Percentiles rank a stretch among this genome's conserved stretches.
Conservation (phyloP, 2,797 vertebrate genomes). For the Apogon hyalosoma region DNA sequence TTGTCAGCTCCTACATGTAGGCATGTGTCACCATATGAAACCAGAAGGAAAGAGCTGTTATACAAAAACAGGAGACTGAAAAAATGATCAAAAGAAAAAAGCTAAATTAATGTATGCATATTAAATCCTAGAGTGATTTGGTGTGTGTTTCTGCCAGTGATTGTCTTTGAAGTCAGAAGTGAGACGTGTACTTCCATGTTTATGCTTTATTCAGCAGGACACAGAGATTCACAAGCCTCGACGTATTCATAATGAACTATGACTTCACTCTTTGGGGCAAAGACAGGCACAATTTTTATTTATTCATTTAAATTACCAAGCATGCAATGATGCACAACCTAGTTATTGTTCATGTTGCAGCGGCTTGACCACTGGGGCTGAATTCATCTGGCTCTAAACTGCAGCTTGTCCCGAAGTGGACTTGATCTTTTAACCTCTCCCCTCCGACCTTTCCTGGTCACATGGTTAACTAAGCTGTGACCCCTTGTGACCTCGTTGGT, state of each 20-base stretch:
- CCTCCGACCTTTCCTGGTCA: conserved; percentile 68
- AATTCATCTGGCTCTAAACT: conserved; percentile 35
- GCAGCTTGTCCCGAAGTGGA: conserved; percentile 79
- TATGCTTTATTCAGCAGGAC: conserved; percentile 66
- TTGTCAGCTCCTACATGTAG: too few species aligned
- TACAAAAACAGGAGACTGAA: conserved; percentile 36
- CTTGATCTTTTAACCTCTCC: conserved; percentile 76
- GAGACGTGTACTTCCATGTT: conserved; percentile 46
- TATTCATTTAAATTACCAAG: conserved; percentile 15
- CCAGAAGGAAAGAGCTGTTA: conserved; percentile 6
- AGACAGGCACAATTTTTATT: conserved; percentile 9
- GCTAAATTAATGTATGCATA: conserved; percentile 48
- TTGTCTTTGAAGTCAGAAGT: conserved; percentile 71
- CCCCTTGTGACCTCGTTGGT: conserved; percentile 59
- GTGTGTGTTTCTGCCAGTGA: conserved; percentile 30
- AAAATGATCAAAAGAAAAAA: conserved; percentile 56
- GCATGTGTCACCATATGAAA: neutral
- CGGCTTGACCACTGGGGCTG: conserved; percentile 44
- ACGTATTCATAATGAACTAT: conserved; percentile 47
- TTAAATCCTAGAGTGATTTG: conserved; percentile 45
- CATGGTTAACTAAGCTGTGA: conserved; percentile 72
- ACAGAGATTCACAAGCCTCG: conserved; percentile 38
- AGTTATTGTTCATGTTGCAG: conserved; percentile 21
- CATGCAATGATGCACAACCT: conserved; percentile 1
- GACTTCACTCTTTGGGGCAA: conserved; percentile 16